phyloP scores from a whole-genome alignment of 1,140 invertebrate genomes.

The Achatina immaculata region DNA sequence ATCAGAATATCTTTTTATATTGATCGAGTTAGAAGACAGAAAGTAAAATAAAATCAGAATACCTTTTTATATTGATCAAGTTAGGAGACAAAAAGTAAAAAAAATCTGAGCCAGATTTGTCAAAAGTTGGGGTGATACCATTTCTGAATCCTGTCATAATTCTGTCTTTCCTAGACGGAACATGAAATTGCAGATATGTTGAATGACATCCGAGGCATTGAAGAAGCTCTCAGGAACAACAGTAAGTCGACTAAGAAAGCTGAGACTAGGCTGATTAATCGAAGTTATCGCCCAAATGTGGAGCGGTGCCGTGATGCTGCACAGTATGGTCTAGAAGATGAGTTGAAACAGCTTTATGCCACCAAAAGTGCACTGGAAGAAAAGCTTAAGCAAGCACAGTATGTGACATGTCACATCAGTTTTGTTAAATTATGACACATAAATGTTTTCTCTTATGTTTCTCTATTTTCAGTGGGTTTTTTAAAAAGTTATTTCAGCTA shows the following conservation, averaged over 20 bases:
- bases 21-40: no score
- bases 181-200: conserved; percentile 83
- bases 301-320: conserved; percentile 85
- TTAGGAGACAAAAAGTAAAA: no score
- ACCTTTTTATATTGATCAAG: no score
- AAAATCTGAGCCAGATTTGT: no score
- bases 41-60: no score
- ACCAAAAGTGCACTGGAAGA: conserved; percentile 69
- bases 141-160: no score
- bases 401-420: conserved; percentile 51
- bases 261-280: conserved; percentile 71
- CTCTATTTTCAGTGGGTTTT: no score
- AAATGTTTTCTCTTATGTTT: no score
- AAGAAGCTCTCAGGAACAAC: conserved; percentile 69
- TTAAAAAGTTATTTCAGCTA: no score
- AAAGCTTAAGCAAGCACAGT: conserved; percentile 70
- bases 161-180: conserved; percentile 76
- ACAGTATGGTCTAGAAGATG: conserved; percentile 73
- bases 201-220: conserved; percentile 69
- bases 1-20: no score
- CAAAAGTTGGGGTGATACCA: no score
- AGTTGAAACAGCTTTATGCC: conserved; percentile 70
- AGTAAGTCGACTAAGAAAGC: conserved; percentile 69
- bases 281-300: conserved; percentile 76
- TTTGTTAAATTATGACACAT: no score